Evolutionary conservation across 1,140 invertebrate genomes (phyloP).

Genomic region (Pseudomyrmex sp.): DNA sequence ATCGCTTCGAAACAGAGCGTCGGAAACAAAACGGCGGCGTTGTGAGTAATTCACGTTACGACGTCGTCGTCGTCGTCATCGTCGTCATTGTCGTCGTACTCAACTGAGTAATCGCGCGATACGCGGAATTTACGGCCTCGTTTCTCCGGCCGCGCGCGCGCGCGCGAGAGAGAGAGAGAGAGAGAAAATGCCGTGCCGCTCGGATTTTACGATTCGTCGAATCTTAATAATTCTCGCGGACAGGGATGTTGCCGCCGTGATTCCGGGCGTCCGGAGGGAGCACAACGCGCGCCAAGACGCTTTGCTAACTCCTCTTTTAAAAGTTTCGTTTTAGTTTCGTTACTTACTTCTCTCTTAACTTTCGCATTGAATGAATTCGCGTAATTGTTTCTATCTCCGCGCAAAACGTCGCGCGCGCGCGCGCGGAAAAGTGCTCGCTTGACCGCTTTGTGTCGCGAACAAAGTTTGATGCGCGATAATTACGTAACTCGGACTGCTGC

Average conservation of each 20-base stretch:
- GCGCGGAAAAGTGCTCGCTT: not conserved
- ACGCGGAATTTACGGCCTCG: constrained; percentile 30
- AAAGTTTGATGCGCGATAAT: not conserved
- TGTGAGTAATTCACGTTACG: constrained; percentile 58
- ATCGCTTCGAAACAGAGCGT: not conserved
- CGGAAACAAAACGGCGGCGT: constrained; percentile 15
- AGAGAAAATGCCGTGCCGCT: not conserved
- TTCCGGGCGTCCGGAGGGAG: not conserved
- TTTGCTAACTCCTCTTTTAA: constrained; percentile 16
- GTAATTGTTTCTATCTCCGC: constrained; percentile 38
- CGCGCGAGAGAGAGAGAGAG: too few species aligned
- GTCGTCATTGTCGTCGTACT: constrained; percentile 7
- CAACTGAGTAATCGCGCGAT: constrained; percentile 36
- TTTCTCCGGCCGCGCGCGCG: not conserved
- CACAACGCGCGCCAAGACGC: not conserved
- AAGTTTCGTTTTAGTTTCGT: constrained; percentile 36
- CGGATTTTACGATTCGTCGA: constrained; percentile 36
- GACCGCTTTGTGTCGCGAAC: not conserved
- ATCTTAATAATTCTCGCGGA: constrained; percentile 27
- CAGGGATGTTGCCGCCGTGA: not conserved
- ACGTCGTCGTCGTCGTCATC: constrained; percentile 5
- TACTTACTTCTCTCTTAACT: constrained; percentile 25
- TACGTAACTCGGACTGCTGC: not conserved
- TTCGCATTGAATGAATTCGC: constrained; percentile 31
- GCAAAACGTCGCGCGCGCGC: not conserved